These are phyloP conservation scores for Zhengitettix transpicula DNA, from an alignment of 2,888 invertebrate species.

Conservation along the genomic window DNA sequence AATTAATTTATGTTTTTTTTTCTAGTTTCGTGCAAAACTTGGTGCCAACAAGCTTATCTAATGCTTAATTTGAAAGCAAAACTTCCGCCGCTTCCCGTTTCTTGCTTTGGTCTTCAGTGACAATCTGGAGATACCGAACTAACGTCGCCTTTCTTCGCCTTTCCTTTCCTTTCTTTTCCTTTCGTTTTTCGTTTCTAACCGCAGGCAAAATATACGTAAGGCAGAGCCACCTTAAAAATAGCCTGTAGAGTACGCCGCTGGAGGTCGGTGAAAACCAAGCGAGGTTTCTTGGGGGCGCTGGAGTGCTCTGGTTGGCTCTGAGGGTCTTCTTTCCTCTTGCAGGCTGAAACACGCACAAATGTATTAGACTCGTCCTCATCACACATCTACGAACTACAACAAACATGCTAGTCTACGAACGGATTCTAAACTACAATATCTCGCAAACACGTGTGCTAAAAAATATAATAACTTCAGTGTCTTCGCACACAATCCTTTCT, in stretches of 20 bases:
- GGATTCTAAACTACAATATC: too few relatives aligned
- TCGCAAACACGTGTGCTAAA: too few relatives aligned
- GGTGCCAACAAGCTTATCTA: too few relatives aligned
- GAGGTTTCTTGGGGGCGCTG: constrained; percentile 93
- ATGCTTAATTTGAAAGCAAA: too few relatives aligned
- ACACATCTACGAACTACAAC: too few relatives aligned
- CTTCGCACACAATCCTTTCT: too few relatives aligned
- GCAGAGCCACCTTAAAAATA: constrained; percentile 80
- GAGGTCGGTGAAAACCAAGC: constrained; percentile 99
- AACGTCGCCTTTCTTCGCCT: background rate
- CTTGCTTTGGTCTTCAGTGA: constrained; percentile 4
- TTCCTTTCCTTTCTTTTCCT: constrained; percentile 2
- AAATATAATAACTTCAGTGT: too few relatives aligned
- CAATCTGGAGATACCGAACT: constrained; percentile 15
- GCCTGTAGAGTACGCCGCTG: constrained; percentile 99
- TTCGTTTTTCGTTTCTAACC: background rate
- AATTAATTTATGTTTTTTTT: too few relatives aligned
- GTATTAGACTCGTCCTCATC: too few relatives aligned
- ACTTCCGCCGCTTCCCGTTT: too few relatives aligned
- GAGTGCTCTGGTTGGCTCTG: constrained; percentile 51
- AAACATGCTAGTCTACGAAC: too few relatives aligned
- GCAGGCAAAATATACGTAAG: constrained; percentile 1
- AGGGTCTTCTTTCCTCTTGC: constrained; percentile 91
- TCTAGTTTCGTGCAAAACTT: too few relatives aligned
- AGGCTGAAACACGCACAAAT: constrained; percentile 39